Evolutionary conservation across 1,140 invertebrate species (phyloP).

Genomic region (Philopotamus ludificatus): DNA sequence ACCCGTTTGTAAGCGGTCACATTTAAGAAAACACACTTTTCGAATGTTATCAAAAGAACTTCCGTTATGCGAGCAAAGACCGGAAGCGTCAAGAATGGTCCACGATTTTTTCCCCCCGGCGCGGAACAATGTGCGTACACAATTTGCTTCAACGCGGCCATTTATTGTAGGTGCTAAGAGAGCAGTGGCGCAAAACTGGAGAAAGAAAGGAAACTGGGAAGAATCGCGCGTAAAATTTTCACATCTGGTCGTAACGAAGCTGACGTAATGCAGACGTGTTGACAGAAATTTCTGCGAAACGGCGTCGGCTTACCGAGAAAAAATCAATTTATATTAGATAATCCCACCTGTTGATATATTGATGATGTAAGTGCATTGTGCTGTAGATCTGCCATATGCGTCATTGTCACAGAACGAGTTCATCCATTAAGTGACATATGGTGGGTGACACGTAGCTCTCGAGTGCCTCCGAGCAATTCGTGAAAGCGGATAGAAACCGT

Average conservation of each 20-base stretch:
- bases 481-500: too few species aligned
- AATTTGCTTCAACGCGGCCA: constrained; percentile 1
- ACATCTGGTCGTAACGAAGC: neutral
- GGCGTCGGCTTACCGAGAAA: too few species aligned
- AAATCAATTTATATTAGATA: too few species aligned
- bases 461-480: too few species aligned
- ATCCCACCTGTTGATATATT: too few species aligned
- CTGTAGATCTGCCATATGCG: too few species aligned
- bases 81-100: constrained; percentile 25
- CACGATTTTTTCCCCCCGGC: neutral
- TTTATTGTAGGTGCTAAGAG: constrained; percentile 4
- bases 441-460: too few species aligned
- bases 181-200: neutral
- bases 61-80: constrained; percentile 31
- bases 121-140: neutral
- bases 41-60: constrained; percentile 34
- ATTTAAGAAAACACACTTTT: constrained; percentile 6
- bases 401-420: too few species aligned
- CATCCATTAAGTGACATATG: too few species aligned
- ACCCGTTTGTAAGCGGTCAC: constrained; percentile 13
- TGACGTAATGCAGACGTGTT: too few species aligned
- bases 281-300: too few species aligned
- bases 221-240: neutral
- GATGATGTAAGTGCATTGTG: too few species aligned
- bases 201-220: neutral